A percentile compares a stretch with the other conserved stretches of the same genome.
Conservation (phyloP, 2,797 vertebrate genomes). For the Thaleichthys pacificus region DNA sequence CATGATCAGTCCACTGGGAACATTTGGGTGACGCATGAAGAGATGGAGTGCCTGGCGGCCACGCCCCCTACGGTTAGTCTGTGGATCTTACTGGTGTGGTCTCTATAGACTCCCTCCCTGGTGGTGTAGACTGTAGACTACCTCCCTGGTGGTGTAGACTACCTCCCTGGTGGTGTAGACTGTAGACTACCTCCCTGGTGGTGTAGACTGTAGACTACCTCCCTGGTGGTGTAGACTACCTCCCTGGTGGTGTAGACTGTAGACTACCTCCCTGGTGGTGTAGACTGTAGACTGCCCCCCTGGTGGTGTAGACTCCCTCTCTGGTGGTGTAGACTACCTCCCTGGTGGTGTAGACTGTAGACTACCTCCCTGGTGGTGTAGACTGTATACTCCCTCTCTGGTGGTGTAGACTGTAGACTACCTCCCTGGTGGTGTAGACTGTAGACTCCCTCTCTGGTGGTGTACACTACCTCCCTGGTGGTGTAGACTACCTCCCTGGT, state of each 20-base stretch:
- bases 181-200: conserved; percentile 4
- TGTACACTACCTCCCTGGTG: background rate
- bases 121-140: conserved; percentile 45
- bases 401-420: too few species aligned
- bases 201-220: conserved; percentile 6
- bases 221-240: background rate
- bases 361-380: background rate
- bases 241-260: too few species aligned
- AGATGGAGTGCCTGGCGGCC: conserved; percentile 96
- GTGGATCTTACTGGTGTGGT: conserved; percentile 30
- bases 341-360: conserved; percentile 21
- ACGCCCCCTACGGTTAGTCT: conserved; percentile 96
- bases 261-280: conserved; percentile 13
- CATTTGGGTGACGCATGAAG: conserved; percentile 99
- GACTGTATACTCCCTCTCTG: background rate
- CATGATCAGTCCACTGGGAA: conserved; percentile 92
- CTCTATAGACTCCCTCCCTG: conserved; percentile 19
- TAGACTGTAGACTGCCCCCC: conserved; percentile 49
- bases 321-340: background rate
- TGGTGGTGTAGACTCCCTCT: conserved; percentile 8
- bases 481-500: background rate
- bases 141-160: conserved; percentile 31
- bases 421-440: conserved; percentile 20
- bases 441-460: conserved; percentile 49
- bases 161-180: background rate